Base-by-base conservation (phyloP, 2,113 vertebrate genomes). In the Mystacornis crossleyi region DNA sequence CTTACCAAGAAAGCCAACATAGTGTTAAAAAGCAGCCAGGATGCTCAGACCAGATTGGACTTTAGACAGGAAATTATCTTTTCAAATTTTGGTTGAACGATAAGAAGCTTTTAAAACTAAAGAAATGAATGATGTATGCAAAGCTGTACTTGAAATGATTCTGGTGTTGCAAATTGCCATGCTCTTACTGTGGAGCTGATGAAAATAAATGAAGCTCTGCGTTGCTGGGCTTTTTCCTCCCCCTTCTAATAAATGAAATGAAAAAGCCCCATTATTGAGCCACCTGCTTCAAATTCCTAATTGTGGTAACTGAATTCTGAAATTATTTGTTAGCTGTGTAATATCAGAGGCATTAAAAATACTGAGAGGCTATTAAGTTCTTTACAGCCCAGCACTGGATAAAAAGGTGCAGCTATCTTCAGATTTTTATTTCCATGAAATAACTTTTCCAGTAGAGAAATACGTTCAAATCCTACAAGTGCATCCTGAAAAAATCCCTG, bases 241-340 rank as follows among this genome's bases (percentile, higher is more conserved):
- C 96, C 89, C 94, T 96, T 86, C 95, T 98, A 98, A 98, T 98
- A 98, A 98, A 97, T 97, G 95, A 98, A 98, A 98, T 98, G 97
- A 97, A 97, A 98, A 98, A 97, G 95, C 95, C 93, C 90, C 97
- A 98, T 98, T 98, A 98, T 98, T 97, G 97, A 96, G 97, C 98
- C 98, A 98, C 98, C 98, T 98, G 98, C 97, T 98, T 98, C 98
- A 98, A 98, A 98, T 98, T 98, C 98, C 97, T 98, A 98, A 98
- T 97, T 98, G 98, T 98, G 97, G 98, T 98, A 98, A 98, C 97
- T 98, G 98, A 97, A 98, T 98, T 98, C 98, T 98, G 98, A 96
- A 98, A 98, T 98, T 98, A 97, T 98, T 98, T 98, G 98, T 98
- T 98, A 97, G 97, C 97, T 97, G 86, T 97, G 96, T 97, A 97